Conservation (phyloP, 2,113 vertebrate genomes). For the Tetrao urogallus region DNA sequence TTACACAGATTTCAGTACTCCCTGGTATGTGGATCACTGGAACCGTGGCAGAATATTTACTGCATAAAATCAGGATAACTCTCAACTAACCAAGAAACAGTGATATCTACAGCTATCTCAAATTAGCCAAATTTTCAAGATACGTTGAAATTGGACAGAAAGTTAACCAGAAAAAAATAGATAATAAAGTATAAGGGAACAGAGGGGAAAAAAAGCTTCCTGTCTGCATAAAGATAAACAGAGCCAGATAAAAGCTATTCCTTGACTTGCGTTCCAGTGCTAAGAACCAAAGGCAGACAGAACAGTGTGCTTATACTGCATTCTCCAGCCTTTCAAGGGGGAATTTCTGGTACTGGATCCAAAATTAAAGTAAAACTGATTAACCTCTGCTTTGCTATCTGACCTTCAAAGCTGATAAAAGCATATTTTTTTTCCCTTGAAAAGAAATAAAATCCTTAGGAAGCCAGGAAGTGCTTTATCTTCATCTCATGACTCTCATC, state of each 20-base stretch:
- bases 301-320: not conserved
- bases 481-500: conserved; percentile 32
- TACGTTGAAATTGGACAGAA: not conserved
- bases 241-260: not conserved
- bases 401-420: conserved; percentile 57
- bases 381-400: conserved; percentile 35
- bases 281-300: not conserved
- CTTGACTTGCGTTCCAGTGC: not conserved
- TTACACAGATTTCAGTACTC: not conserved
- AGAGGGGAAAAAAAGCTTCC: not conserved
- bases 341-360: conserved; percentile 7
- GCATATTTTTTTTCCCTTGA: conserved; percentile 28
- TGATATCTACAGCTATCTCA: not conserved
- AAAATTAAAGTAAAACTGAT: conserved; percentile 42
- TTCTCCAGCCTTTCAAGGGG: fast-evolving
- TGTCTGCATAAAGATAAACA: not conserved
- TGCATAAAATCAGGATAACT: not conserved
- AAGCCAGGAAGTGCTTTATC: conserved; percentile 47
- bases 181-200: not conserved
- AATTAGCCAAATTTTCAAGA: not conserved
- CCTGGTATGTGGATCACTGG: not conserved
- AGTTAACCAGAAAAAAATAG: not conserved
- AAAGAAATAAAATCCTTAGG: conserved; percentile 20
- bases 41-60: not conserved
- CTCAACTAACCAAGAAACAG: not conserved